Base-by-base conservation (phyloP, 2,888 invertebrate species). In the Drosophila nigricruria region DNA sequence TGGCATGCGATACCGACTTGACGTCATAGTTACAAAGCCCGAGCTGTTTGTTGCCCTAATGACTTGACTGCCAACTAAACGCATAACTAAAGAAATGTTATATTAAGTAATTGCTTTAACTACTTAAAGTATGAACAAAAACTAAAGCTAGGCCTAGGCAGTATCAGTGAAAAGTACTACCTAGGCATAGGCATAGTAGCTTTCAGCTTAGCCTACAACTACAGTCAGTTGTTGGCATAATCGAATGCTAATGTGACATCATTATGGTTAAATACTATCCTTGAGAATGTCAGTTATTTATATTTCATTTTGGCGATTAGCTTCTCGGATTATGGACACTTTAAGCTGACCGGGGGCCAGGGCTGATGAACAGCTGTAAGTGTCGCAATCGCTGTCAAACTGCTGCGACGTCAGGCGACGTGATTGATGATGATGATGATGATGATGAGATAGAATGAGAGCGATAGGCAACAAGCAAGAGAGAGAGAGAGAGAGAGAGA, bases 351-450 rank as follows among this genome's bases (percentile, higher is more conserved):
- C 77, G 36, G 43, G 45, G 57, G 30, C 25, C 27, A 38, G 61
- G 34, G 20, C 66, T 69, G 74, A 62, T 74, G 72, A 82, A 82
- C 86, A 86, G 88, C 81, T 84, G 84, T 84, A 89, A 84, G 68
- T 89, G 84, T 89, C 84, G 82, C 79, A 87, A 87, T 87, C 67
- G 77, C 84, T 87, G 84, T 89, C 83, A 89, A 88, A 83, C 81
- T 76, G 87, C 69, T 65, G 65, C 70, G 56, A 65, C 67, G 60
- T 50, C 61, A 69, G 53, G 32, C 53, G 49, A 54, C 38, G 71
- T 74, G 74, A 83, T 86, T 82, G 79, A 87, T 88, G 89, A 79
- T 89, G 88, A 87, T 85, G 80, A 70, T 57, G 66, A 68, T 50
- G 56, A 43, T 42, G 40, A 56, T 58, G 45, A 54, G 20, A 45